These are phyloP conservation scores for Steinernema hermaphroditum DNA, from an alignment of 2,888 invertebrate species.

Conservation along the genomic window DNA sequence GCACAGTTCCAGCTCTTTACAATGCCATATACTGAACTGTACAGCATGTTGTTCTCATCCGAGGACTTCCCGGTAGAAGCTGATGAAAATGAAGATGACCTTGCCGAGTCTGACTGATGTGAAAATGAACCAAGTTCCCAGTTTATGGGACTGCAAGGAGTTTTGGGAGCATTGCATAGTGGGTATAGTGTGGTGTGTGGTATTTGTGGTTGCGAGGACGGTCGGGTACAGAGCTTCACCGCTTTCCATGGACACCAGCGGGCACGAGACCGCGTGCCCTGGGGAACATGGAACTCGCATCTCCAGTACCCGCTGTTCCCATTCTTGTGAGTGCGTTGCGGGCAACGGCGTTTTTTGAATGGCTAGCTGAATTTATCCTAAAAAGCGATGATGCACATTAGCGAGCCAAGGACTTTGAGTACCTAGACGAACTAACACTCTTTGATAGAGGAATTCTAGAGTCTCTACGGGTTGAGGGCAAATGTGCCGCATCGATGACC, in stretches of 20 bases:
- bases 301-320: neutral
- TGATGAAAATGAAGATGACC: neutral
- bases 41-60: neutral
- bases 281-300: constrained; percentile 40
- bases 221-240: neutral
- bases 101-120: neutral
- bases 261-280: constrained; percentile 45
- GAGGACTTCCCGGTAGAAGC: neutral
- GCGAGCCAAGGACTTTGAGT: neutral
- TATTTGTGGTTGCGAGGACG: neutral
- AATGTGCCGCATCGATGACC: constrained; percentile 3
- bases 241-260: neutral
- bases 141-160: neutral
- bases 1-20: neutral
- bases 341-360: constrained; percentile 66
- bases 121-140: constrained; percentile 14
- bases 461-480: neutral
- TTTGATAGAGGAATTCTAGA: constrained; percentile 9
- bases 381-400: neutral
- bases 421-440: constrained; percentile 21
- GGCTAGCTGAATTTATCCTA: constrained; percentile 39
- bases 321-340: constrained; percentile 58
- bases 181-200: neutral
- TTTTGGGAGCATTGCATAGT: neutral
- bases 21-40: neutral